Base-by-base conservation (phyloP, 2,888 invertebrate species). In the Acleris laterana region DNA sequence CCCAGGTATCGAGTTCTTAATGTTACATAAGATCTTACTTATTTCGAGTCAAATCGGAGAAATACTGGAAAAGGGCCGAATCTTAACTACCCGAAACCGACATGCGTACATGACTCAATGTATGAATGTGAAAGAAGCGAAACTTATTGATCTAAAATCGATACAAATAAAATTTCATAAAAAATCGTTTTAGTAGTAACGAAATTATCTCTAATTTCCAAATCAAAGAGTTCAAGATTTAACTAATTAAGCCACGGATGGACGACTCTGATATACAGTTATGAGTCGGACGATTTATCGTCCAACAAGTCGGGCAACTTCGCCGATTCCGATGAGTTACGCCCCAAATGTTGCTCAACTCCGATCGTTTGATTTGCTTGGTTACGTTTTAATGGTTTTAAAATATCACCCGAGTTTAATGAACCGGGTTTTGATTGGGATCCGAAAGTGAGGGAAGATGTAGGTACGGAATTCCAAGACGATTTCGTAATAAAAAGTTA, bases 241-340 rank as follows among this genome's bases (percentile, higher is more conserved):
- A 44, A 25, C 17, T 66, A 66, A 66, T 66, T 63, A 69, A 70
- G 68, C 63, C 73, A 73, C 74, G 74, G 73, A 70, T 72, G 75
- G 73, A 72, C 71, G 64, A 71, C 72, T 62, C 72, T 85, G 83
- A 87, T 84, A 82, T 84, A 84, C 77, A 75, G 82, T 85, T 81
- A 83, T 80, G 80, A 79, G 75, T 81, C 81, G 79, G 83, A 84
- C 84, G 88, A 88, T 85, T 84, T 84, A 84, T 82, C 75, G 81
- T 70, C 76, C 69, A 72, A 76, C 81, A 77, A 77, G 72, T 81
- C 78, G 68, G 69, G 56, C 72, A 70, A 71, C 63, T 71, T 69
- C 65, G 38, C 19, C 62, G 61, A 65, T 70, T 68, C 48, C 62
- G 68, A 66, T 66, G 66, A 66, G 44, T 66, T 49, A 69, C 70